These are phyloP conservation scores for Palythoa heliodiscus DNA, from an alignment of 92 coral and sea anemone species.

Conservation along the genomic window DNA sequence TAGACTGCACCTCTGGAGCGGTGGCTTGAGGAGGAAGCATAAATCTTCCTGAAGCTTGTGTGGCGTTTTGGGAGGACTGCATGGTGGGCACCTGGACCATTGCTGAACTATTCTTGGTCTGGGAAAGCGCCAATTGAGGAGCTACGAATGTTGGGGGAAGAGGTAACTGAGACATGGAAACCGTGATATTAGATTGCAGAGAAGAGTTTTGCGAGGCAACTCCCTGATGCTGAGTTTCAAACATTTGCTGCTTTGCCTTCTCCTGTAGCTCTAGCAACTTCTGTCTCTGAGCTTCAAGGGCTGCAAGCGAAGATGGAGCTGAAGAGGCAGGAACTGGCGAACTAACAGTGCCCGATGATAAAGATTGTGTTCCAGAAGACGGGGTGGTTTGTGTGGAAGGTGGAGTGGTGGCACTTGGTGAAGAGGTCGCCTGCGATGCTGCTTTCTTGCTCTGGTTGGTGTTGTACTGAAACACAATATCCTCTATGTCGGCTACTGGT, in stretches of 20 bases:
- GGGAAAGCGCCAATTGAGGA: slow-evolving; percentile 12
- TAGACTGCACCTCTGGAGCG: slow-evolving; percentile 39
- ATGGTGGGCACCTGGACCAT: neutral
- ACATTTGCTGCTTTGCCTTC: slow-evolving; percentile 67
- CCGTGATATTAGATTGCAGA: neutral
- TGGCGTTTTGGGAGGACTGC: slow-evolving; percentile 5
- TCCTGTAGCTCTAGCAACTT: slow-evolving; percentile 68
- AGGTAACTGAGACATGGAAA: slow-evolving; percentile 20
- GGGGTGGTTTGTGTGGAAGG: slow-evolving; percentile 66
- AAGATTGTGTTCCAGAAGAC: slow-evolving; percentile 61
- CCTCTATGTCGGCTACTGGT: slow-evolving; percentile 94
- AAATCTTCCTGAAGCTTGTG: neutral
- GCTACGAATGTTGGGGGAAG: slow-evolving; percentile 3
- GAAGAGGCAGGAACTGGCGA: slow-evolving; percentile 22
- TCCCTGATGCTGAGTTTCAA: slow-evolving; percentile 44
- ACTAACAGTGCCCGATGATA: slow-evolving; percentile 44
- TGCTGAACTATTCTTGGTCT: neutral
- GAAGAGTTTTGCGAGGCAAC: slow-evolving; percentile 2
- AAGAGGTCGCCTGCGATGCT: slow-evolving; percentile 45
- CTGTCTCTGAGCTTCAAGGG: slow-evolving; percentile 58
- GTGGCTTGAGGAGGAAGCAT: neutral
- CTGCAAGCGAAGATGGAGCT: slow-evolving; percentile 33
- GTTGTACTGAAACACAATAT: slow-evolving; percentile 91
- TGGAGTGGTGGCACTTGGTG: slow-evolving; percentile 55
- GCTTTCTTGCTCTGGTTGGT: slow-evolving; percentile 74